Evolutionary conservation across 2,113 vertebrate species (phyloP), one percentile per base, ranked within the genome.

Genomic region (Holacanthus passer): DNA sequence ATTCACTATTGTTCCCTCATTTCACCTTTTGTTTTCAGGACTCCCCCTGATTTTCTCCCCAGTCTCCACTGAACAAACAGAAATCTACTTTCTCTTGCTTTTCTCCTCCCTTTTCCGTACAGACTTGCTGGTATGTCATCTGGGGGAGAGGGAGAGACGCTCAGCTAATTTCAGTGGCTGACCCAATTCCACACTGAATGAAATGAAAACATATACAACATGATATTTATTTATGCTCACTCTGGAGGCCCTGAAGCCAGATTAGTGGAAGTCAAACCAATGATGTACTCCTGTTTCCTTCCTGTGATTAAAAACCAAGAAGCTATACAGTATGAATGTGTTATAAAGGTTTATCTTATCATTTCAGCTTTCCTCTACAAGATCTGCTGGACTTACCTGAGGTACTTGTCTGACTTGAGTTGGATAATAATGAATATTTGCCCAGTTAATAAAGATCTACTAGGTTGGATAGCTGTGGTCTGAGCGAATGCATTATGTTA

Each of bases 121-220:
- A 76, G 73, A 87, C 56, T 48, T 14, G 70, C 35, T 81, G 72
- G 87, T 86, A 91, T 66, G 39, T 81, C 68, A 71, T 80, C 86
- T 86, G 80, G 84, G 85, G 82, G 7, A 85, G 88, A 66, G 60
- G 27, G 53, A 47, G 27, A 74, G 78, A 88, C 78, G 83, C 73
- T 79, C 50, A 16, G 81, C 91, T 96, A 84, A 95, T 93, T 95
- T 95, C 95, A 95, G 94, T 87, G 90, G 87, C 87, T 95, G 94
- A 94, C 95, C 94, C 89, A 94, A 92, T 96, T 96, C 92, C 90
- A 76, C 85, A 85, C 62, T 87, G 88, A 94, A 96, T 92, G 90
- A 92, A 92, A 82, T 76, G 68, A 86, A 90, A 88, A 87, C 60
- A 80, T 43, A 69, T 62, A 66, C 79, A 79, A 70, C 55, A 48